Base-by-base conservation (phyloP, 2,888 invertebrate species). In the Sturmia bella region DNA sequence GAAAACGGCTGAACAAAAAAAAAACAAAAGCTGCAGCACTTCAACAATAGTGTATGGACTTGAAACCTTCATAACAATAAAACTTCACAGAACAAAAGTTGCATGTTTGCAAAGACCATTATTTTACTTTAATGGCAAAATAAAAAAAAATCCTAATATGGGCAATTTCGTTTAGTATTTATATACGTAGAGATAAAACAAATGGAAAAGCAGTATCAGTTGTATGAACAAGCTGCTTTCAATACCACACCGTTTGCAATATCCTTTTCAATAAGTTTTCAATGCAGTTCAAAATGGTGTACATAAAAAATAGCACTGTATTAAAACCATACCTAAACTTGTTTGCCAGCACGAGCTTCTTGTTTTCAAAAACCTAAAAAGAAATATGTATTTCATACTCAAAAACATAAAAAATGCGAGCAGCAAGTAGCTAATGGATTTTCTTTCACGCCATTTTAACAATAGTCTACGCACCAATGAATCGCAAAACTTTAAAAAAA, bases 61-160 rank as follows among this genome's bases (percentile, higher is more conserved):
- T 32, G 39, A 27, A 72, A 72, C 66, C 54, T 39, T 61, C 48
- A 11, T 43, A 77, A 76, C 66, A 80, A 77, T 73, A 57, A 32
- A 75, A 39, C 21, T 68, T 32, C 52, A 50, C 21, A 59, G 32
- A 32, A 32, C 24, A 72, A 61, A 72, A 50, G 72, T 41, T 41
- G 6, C 21, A 37, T 4, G 39, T 24, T 27, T 43, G 13, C 9
- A 39, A 37, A 43, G 12, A 37, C 17, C 50, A 57, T 39, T 75
- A 37, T 59, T 72, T 59, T 63, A 27, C n/a, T 39, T 52, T 24
- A 32, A 32, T 52, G 13, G 41, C 19, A n/a, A 48, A 57, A 48
- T 57, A 57, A 74, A 74, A 24, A 32, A 43, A 32, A 5, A n/a
- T n/a, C n/a, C 17, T 12, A n/a, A 37, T 64, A 17, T 17, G 12